Evolutionary conservation across 1,140 invertebrate genomes (phyloP).

Genomic region (Cyphomyrmex costatus): DNA sequence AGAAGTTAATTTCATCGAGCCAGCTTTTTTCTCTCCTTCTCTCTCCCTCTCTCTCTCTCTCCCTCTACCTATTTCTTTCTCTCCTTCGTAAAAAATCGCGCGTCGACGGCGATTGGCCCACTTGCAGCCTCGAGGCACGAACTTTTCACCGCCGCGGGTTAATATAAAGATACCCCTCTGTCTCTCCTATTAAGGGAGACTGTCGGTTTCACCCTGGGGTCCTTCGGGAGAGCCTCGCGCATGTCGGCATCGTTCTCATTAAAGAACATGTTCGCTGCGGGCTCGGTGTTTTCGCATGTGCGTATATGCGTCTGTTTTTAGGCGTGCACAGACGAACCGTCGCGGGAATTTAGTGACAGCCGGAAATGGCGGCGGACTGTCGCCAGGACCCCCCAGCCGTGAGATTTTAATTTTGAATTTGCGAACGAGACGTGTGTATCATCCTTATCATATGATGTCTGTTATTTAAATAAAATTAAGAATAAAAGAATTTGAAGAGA

Average conservation of each 20-base stretch:
- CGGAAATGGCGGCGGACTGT: slow-evolving; percentile 43
- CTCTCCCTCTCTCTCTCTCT: background rate
- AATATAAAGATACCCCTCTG: slow-evolving; percentile 46
- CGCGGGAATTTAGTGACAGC: slow-evolving; percentile 51
- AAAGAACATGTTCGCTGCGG: slow-evolving; percentile 39
- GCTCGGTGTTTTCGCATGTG: background rate
- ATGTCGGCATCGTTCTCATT: slow-evolving; percentile 51
- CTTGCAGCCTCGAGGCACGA: slow-evolving; percentile 45
- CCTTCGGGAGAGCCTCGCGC: background rate
- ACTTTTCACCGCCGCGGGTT: slow-evolving; percentile 50
- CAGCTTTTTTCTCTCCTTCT: background rate
- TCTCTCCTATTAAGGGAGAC: slow-evolving; percentile 34
- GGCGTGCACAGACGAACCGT: slow-evolving; percentile 6
- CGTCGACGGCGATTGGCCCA: slow-evolving; percentile 38
- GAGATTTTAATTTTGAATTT: slow-evolving; percentile 31
- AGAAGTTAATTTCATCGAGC: slow-evolving; percentile 47
- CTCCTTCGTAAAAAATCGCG: slow-evolving; percentile 38
- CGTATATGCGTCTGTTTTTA: background rate
- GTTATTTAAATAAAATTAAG: background rate
- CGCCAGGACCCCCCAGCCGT: background rate
- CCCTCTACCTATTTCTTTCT: background rate
- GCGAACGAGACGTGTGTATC: background rate
- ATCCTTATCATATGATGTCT: background rate
- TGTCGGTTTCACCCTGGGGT: slow-evolving; percentile 26
- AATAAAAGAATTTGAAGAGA: background rate